Evolutionary conservation across 2,888 invertebrate genomes (phyloP).

Genomic region (Ophraella communa): DNA sequence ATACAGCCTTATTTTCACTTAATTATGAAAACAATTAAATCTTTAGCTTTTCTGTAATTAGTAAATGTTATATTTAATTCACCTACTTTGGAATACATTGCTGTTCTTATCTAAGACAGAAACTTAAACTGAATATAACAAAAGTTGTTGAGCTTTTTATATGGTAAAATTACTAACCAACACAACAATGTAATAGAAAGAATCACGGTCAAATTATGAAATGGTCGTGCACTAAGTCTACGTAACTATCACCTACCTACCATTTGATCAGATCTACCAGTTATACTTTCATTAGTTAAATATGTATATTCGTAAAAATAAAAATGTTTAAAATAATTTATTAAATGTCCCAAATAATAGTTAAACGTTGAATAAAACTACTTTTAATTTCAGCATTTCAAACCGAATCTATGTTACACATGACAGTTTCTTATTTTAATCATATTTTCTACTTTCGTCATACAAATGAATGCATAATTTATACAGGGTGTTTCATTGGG

Average conservation of each 20-base stretch:
- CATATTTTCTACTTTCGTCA: too few relatives aligned
- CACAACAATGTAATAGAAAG: background rate
- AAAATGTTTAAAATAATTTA: too few relatives aligned
- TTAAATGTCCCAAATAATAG: too few relatives aligned
- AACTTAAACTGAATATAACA: background rate
- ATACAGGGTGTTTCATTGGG: too few relatives aligned
- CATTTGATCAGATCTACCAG: background rate
- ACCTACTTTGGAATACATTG: slow-evolving; percentile 10
- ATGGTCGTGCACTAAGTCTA: background rate
- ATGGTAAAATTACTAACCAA: background rate
- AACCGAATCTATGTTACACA: too few relatives aligned
- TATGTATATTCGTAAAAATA: background rate
- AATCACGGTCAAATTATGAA: background rate
- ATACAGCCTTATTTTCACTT: too few relatives aligned
- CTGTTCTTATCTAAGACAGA: background rate
- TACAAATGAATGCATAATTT: too few relatives aligned
- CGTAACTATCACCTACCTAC: background rate
- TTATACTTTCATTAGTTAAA: background rate
- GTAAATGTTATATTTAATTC: slow-evolving; percentile 3
- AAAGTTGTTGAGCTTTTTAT: background rate
- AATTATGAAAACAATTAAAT: too few relatives aligned
- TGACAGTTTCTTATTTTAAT: too few relatives aligned
- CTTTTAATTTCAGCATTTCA: too few relatives aligned
- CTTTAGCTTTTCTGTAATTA: background rate
- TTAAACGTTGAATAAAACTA: too few relatives aligned